Base-by-base conservation (phyloP, 2,797 vertebrate species). In the Scleropages formosus region DNA sequence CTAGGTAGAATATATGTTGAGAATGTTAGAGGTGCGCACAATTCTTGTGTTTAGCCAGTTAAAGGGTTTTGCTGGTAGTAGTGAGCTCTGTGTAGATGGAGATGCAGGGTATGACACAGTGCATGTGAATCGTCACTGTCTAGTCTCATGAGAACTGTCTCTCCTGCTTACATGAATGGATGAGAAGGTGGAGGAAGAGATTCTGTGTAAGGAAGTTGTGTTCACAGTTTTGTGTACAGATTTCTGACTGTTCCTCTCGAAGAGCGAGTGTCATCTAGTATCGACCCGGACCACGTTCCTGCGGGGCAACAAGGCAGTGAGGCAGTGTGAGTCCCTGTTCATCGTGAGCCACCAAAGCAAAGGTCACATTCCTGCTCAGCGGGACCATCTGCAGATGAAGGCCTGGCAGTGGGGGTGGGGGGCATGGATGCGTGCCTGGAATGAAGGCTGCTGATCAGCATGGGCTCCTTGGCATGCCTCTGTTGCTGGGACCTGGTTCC, bases 301-400 rank as follows among this genome's bases (percentile, higher is more conserved):
- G 11, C 56, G 31, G 31, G 31, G 31, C 31, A 39, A 31, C 31
- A 31, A 39, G 31, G 31, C 31, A 39, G 31, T 31, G 31, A 39
- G 31, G 31, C 31, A 6, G 31, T 39, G 31, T 39, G 31, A 39
- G 31, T 18, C 53, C 53, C 53, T 18, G 53, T 56, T 56, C 10
- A 53, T 53, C 56, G 53, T 1, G 53, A 56, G 53, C 53, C 53
- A 53, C 53, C 53, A 56, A 56, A 61, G 18, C 8, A 8, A 92
- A 91, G 90, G 90, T 91, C 89, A 91, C 87, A 90, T 92, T 91
- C 89, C 86, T 87, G 83, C 87, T 88, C 84, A 84, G 87, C 84
- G 82, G 86, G 90, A 89, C 89, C 91, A 92, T 92, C 91, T 93
- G 90, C 85, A 91, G 89, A 90, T 92, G 90, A 80, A 90, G 89